Evolutionary conservation across 2,888 invertebrate species (phyloP).

Genomic region (Eupithecia exiguata): DNA sequence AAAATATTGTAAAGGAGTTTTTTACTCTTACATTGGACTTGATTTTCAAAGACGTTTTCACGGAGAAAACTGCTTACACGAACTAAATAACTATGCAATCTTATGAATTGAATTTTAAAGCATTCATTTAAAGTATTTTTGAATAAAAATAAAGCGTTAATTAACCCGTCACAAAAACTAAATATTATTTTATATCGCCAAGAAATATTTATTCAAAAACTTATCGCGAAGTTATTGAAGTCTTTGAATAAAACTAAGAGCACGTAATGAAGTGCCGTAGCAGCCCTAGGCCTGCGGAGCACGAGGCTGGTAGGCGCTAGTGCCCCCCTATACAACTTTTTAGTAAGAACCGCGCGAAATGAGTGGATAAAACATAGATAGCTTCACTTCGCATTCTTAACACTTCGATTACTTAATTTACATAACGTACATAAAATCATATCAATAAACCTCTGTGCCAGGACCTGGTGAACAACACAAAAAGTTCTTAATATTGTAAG

Average conservation of each 20-base stretch:
- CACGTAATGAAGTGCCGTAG: conserved; percentile 31
- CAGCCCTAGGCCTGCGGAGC: conserved; percentile 64
- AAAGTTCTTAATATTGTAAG: too few species aligned
- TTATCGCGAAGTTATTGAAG: neutral
- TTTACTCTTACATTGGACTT: neutral
- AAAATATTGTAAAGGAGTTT: neutral
- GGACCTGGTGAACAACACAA: too few species aligned
- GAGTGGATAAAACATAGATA: conserved; percentile 82
- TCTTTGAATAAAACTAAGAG: conserved; percentile 25
- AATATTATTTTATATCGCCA: neutral
- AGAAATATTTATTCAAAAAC: neutral
- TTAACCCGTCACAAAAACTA: neutral
- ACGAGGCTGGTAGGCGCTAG: conserved; percentile 68
- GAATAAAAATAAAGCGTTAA: neutral
- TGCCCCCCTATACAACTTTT: conserved; percentile 78
- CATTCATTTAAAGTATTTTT: neutral
- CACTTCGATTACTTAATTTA: conserved; percentile 9
- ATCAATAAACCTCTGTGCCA: neutral
- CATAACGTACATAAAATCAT: neutral
- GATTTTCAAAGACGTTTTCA: neutral
- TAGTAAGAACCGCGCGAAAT: conserved; percentile 83
- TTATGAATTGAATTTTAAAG: neutral
- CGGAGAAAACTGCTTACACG: neutral
- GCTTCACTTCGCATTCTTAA: conserved; percentile 67
- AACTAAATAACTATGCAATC: neutral